Conservation (phyloP, 2,888 invertebrate genomes). For the Ariolimax columbianus region DNA sequence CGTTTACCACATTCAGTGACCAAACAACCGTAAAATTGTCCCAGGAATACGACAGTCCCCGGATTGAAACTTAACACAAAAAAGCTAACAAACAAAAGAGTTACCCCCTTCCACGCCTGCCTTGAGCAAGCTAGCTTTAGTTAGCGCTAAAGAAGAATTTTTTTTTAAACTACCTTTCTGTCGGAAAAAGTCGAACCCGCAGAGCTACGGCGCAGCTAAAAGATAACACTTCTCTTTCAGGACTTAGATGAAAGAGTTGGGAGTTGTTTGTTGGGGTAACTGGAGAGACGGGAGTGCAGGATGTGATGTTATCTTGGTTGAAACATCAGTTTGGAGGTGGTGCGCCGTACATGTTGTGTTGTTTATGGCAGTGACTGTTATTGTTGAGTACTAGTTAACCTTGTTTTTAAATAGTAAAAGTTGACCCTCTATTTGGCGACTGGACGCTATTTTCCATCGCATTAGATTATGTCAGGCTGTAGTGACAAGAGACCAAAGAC, state of each 20-base stretch:
- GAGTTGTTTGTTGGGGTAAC: constrained; percentile 21
- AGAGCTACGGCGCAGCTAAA: neutral
- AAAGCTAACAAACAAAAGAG: neutral
- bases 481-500: too few species aligned
- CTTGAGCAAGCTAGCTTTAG: neutral
- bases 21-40: constrained; percentile 39
- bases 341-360: neutral
- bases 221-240: neutral
- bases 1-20: constrained; percentile 26
- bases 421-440: too few species aligned
- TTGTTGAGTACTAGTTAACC: too few species aligned
- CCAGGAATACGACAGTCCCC: neutral
- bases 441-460: too few species aligned
- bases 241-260: constrained; percentile 3
- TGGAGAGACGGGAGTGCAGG: neutral
- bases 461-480: too few species aligned
- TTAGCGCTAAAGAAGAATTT: neutral
- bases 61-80: neutral
- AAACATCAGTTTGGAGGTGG: neutral
- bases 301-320: neutral
- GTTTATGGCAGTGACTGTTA: too few species aligned
- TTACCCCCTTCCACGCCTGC: neutral
- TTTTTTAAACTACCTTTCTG: neutral
- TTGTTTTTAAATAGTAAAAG: too few species aligned
- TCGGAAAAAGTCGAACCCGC: neutral